Evolutionary conservation across 2,888 invertebrate species (phyloP).

Genomic region (Epirrhoe tristata): DNA sequence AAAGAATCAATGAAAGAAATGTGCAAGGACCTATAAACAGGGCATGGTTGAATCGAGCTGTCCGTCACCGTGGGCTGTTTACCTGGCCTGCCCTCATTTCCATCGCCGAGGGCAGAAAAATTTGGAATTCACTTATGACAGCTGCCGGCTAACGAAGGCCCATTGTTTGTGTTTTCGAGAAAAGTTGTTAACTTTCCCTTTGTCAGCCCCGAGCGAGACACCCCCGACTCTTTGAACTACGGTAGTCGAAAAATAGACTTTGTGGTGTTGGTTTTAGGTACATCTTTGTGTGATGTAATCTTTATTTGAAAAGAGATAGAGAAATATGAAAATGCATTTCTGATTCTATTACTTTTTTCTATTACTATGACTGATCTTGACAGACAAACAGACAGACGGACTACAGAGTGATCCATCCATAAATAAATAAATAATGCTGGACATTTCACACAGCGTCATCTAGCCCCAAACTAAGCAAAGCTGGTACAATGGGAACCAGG

Average conservation of each 20-base stretch:
- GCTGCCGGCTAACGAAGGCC: constrained; percentile 39
- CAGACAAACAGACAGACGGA: too few relatives aligned
- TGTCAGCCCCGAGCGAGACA: constrained; percentile 26
- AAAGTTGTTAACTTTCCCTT: constrained; percentile 40
- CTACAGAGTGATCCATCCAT: too few relatives aligned
- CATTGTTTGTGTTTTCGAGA: constrained; percentile 37
- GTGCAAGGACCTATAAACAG: too few relatives aligned
- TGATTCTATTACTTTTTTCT: too few relatives aligned
- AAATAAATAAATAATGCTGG: too few relatives aligned
- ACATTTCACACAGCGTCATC: too few relatives aligned
- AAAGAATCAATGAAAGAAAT: too few relatives aligned
- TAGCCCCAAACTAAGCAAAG: too few relatives aligned
- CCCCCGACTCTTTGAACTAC: constrained; percentile 1
- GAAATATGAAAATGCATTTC: not conserved
- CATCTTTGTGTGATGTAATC: not conserved
- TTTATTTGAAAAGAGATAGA: not conserved
- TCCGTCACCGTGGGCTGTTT: not conserved
- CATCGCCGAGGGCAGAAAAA: constrained; percentile 31
- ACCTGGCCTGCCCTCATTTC: constrained; percentile 23
- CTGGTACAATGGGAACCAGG: too few relatives aligned
- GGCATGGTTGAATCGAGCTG: not conserved
- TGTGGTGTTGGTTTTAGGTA: not conserved
- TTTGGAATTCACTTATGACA: constrained; percentile 44
- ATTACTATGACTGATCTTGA: too few relatives aligned
- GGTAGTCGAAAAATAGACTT: not conserved